Evolutionary conservation across 2,888 invertebrate genomes (phyloP), one percentile per base, ranked within the genome.

Genomic region (Folsomia candida): DNA sequence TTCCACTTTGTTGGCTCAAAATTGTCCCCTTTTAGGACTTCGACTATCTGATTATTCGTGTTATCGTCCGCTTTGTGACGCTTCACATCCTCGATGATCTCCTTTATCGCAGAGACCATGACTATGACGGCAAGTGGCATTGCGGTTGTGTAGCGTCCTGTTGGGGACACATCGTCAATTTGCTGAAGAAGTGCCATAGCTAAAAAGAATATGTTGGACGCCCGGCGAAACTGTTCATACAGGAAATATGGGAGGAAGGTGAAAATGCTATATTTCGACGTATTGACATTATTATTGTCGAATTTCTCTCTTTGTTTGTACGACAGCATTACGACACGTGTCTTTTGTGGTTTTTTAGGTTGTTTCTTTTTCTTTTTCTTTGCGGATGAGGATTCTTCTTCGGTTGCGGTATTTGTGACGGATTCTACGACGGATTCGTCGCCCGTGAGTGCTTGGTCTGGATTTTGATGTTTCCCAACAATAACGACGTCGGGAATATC

Each of bases 1-100:
- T 64, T 64, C 47, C 63, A 64, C 22, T 62, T 62, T 62, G 61
- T n/a, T 9, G 20, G 61, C 4, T 28, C n/a, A 61, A 61, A 61
- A 3, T 28, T 2, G 26, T 29, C 2, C 4, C 28, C n/a, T n/a
- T 3, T 27, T 28, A 28, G 22, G 2, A 64, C 63, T 51, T 47
- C 20, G 3, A 47, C 24, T 22, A 47, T 25, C 20, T 37, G 14
- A 37, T 51, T 47, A 22, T 37, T 64, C 51, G 63, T 64, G 2
- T 28, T 22, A 6, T 2, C 22, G 26, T 62, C 62, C 27, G 18
- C 62, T 27, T 9, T n/a, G 20, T 62, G 62, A n/a, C 62, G 28
- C 6, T 62, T 27, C 9, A 4, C 4, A 62, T 62, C 62, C 20
- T 62, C 62, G 3, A 62, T n/a, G 2, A 29, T 29, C 24, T 64